phyloP scores from a whole-genome alignment of 1,140 invertebrate species.

The Trachymyrmex septentrionalis region DNA sequence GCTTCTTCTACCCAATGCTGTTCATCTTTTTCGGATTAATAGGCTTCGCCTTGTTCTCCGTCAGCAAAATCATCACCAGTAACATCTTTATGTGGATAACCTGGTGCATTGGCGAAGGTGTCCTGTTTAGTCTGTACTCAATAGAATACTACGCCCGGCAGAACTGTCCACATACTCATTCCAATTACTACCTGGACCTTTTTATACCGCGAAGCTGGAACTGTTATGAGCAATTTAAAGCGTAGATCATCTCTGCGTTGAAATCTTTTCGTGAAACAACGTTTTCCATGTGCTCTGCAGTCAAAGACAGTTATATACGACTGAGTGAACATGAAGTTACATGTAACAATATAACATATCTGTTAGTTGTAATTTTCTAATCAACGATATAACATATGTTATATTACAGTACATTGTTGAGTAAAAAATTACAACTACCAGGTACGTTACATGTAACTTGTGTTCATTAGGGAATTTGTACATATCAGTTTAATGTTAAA shows the following conservation, averaged over 20 bases:
- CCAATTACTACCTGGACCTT: constrained; percentile 84
- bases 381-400: no score
- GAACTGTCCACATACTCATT: constrained; percentile 89
- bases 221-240: constrained; percentile 77
- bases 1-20: constrained; percentile 95
- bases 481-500: not conserved
- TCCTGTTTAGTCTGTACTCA: constrained; percentile 92
- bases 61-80: constrained; percentile 87
- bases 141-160: constrained; percentile 95
- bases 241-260: not conserved
- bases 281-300: not conserved
- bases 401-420: no score
- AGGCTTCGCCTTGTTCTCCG: constrained; percentile 88
- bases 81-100: constrained; percentile 94
- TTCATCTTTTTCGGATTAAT: constrained; percentile 90
- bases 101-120: constrained; percentile 92
- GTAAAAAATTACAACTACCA: no score
- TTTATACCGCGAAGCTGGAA: constrained; percentile 88
- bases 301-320: not conserved
- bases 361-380: no score
- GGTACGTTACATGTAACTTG: no score
- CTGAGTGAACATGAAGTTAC: no score
- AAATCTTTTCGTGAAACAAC: not conserved
- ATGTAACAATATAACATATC: no score
- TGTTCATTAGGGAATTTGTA: not conserved